Evolutionary conservation across 2,113 vertebrate species (phyloP), one percentile per base, ranked within the genome.

Genomic region (Pelobates fuscus): DNA sequence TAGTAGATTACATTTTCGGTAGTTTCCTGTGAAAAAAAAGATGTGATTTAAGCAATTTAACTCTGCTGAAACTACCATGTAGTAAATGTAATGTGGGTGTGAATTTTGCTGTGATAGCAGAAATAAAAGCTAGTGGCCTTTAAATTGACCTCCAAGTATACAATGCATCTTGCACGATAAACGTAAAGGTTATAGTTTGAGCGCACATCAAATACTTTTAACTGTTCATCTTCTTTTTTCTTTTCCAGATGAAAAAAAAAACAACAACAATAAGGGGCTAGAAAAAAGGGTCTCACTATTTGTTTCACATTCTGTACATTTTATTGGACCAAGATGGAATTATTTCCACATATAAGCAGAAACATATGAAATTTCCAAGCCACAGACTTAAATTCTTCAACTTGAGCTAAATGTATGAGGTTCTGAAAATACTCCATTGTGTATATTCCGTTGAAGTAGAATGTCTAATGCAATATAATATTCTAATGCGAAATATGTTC

Each of bases 261-360:
- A 30, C 18, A 20, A 20, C 57, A 29, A 27, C 24, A 52, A 11
- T 63, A 54, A 52, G 0, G 11, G 26, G 32, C 29, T 27, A 67
- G 24, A 64, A 55, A 15, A 63, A 55, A 54, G 46, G 46, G 58
- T 37, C 26, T 62, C 12, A 62, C 2, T 62, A 63, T 64, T 73
- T 64, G 70, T 61, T 44, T 58, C 30, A 67, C 72, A 60, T 75
- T 46, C 72, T 75, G 63, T 75, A 75, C 72, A 75, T 59, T 75
- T 67, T 67, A 75, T 75, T 67, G 52, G 41, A 75, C 72, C 72
- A 75, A 75, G 63, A 60, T 75, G 63, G 55, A 57, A 74, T 66
- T 37, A 74, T 74, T 74, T 58, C 62, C 69, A 43, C 41, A 24
- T 58, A 49, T 75, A 75, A 75, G 52, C 26, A 59, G 52, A 75